Percentiles rank a stretch among this genome's conserved stretches.
Conservation (phyloP, 2,797 vertebrate genomes). For the Brachyrhaphis roseni region DNA sequence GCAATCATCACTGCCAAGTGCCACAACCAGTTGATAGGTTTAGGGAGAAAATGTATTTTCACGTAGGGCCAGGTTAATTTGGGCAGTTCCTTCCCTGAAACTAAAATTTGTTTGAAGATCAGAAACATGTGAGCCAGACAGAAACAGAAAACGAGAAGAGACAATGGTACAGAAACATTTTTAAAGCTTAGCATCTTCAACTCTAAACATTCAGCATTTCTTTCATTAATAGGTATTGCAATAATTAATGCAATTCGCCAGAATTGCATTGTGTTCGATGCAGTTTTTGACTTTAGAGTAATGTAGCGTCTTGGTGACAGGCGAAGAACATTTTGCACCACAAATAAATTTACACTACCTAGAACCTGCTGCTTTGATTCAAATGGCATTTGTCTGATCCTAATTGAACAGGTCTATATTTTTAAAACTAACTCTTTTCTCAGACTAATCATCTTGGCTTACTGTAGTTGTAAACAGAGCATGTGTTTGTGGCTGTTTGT, state of each 20-base stretch:
- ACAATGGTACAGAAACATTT: background rate
- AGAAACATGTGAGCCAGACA: background rate
- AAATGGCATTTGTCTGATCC: constrained; percentile 16
- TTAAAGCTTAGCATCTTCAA: background rate
- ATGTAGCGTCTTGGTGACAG: background rate
- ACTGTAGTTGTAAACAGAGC: constrained; percentile 33
- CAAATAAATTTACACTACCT: background rate
- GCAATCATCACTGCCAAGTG: background rate
- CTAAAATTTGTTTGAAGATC: background rate
- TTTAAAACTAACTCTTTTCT: constrained; percentile 39
- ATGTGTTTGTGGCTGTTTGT: constrained; percentile 23
- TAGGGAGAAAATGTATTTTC: background rate
- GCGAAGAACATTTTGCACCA: constrained; percentile 6
- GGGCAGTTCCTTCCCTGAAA: background rate
- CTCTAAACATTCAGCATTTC: background rate
- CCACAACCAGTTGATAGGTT: background rate
- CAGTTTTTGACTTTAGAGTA: background rate
- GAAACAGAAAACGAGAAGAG: background rate
- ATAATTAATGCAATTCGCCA: background rate
- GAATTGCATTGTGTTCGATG: no score
- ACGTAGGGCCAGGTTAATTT: background rate
- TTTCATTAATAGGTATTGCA: background rate
- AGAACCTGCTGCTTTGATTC: constrained; percentile 24
- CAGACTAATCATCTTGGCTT: constrained; percentile 33
- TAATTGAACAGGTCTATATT: constrained; percentile 30